Base-by-base conservation (phyloP, 2,113 vertebrate genomes). In the Nanorana parkeri region DNA sequence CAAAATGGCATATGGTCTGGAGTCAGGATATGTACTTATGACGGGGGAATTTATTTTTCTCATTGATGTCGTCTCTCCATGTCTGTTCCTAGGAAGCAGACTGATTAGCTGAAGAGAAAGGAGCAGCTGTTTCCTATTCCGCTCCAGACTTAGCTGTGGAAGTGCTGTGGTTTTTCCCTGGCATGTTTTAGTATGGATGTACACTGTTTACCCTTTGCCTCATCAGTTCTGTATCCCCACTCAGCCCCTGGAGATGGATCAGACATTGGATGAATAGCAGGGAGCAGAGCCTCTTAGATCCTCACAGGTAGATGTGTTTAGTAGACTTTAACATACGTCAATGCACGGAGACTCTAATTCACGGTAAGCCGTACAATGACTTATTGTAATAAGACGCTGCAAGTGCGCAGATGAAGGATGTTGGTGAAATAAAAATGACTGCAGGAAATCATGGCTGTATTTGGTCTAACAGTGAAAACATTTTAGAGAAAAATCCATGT, bases 81-180 rank as follows among this genome's bases (percentile, higher is more conserved):
- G 29, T 64, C n/a, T 64, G 36, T 64, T 36, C 66, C 76, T 47
- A 64, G 41, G 24, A 78, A 55, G 17, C 47, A 56, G 77, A 36
- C 51, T 52, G 47, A 56, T 67, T 21, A 68, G 17, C 32, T 55
- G 5, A 21, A 67, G 20, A 32, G 65, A 26, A 68, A 32, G 41
- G 17, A 60, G 26, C 65, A 56, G 65, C 77, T 47, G 65, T 60
- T 54, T 68, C 54, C 23, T 23, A 79, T 55, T 21, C 26, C 3
- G 66, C 36, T 58, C n/a, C 19, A 56, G 76, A 65, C 47, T 58
- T 28, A 26, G 17, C 17, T 4, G 11, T 52, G 61, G 2, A 54
- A 65, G 19, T 66, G 11, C 26, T 68, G 65, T 58, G 65, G 24
- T 68, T 32, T 67, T n/a, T 55, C 15, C 68, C 51, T 55, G 24